Base-by-base conservation (phyloP, 2,888 invertebrate genomes). In the Diaphora mendica region DNA sequence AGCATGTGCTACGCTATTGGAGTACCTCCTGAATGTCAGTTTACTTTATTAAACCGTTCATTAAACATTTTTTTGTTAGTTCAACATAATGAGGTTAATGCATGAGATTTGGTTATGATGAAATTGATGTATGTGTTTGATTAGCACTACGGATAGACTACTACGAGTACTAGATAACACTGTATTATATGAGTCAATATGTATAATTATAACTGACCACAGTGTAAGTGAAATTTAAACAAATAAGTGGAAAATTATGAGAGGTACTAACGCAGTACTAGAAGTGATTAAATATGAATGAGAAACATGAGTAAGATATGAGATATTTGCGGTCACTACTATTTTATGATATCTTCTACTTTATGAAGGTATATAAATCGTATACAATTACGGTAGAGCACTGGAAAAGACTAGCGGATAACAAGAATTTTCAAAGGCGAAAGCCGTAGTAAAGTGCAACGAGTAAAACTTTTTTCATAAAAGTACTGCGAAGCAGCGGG, bases 381-480 rank as follows among this genome's bases (percentile, higher is more conserved):
- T 70, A n/a, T 59, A 68, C 17, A 72, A 72, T 64, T 69, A 72
- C 69, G 51, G 23, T 72, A 35, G 48, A 62, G 69, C 35, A 62
- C 59, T 75, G 69, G n/a, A 67, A 68, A 81, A 83, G 84, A 88
- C 88, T 88, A 87, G 85, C 82, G 79, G 86, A 82, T 78, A 88
- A 87, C 79, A 83, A 83, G 84, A 90, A 89, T 90, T 90, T 90
- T 83, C 83, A 88, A 89, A 87, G 85, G 85, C 85, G 83, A 86
- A 87, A 86, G 84, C 87, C 85, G 88, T 87, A 86, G 88, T 86
- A 77, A 84, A 93, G 89, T 92, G 93, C 92, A 92, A 89, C 90
- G 89, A 83, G 88, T 73, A 86, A 93, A 95, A 95, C 91, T 95
- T 95, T 94, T 94, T 94, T 94, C 94, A 95, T 95, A 95, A 94